A percentile compares a stretch with the other conserved stretches of the same genome.
These are phyloP conservation scores for Mastomys coucha DNA, from an alignment of 2,113 vertebrate genomes.

Conservation along the genomic window DNA sequence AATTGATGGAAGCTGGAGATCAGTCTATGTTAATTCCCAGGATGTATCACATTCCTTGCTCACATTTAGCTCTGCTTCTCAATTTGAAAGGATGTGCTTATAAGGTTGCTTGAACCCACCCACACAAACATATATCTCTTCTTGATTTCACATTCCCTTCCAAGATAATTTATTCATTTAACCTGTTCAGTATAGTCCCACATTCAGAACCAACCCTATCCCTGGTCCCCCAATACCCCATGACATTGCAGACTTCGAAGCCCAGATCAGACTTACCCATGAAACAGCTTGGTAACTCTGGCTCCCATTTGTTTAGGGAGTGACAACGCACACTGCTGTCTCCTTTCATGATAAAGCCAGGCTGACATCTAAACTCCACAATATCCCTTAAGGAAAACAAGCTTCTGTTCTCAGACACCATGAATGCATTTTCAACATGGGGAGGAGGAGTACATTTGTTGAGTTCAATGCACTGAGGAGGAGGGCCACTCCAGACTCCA, in stretches of 20 bases:
- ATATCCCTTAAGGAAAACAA: constrained; percentile 75
- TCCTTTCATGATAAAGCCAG: constrained; percentile 78
- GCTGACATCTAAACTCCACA: constrained; percentile 69
- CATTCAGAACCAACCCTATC: not conserved
- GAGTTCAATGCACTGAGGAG: constrained; percentile 57
- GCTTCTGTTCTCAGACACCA: constrained; percentile 45
- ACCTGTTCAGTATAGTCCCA: not conserved
- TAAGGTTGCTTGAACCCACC: fast-evolving
- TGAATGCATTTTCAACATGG: constrained; percentile 44
- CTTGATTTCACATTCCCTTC: not conserved
- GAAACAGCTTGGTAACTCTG: constrained; percentile 74
- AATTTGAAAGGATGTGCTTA: not conserved
- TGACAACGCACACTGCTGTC: constrained; percentile 66
- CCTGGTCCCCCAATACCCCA: not conserved
- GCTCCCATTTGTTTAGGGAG: constrained; percentile 76
- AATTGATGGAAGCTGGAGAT: not conserved
- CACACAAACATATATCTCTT: not conserved
- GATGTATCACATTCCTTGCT: not conserved
- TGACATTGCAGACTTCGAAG: not conserved
- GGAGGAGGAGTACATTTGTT: constrained; percentile 70
- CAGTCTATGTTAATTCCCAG: not conserved
- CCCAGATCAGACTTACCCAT: constrained; percentile 75
- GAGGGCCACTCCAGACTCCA: constrained; percentile 82
- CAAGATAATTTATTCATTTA: not conserved
- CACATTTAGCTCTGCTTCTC: not conserved